Percentiles rank a stretch among this genome's conserved stretches.
These are phyloP conservation scores for Syngnathus acus DNA, from an alignment of 2,797 vertebrate genomes.

Conservation along the genomic window DNA sequence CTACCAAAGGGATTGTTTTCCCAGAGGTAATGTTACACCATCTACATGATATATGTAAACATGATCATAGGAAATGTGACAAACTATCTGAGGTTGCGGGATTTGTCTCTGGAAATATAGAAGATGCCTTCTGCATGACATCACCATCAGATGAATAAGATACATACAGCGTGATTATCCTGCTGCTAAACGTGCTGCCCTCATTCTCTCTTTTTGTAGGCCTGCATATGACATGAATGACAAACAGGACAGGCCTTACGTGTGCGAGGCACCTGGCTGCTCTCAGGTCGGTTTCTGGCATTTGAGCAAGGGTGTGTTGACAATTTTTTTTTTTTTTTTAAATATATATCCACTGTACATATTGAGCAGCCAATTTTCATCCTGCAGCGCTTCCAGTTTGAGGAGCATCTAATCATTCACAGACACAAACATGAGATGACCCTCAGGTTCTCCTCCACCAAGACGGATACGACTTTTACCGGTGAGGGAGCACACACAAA, in stretches of 20 bases:
- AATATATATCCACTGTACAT: not conserved
- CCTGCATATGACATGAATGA: conserved; percentile 93
- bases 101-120: conserved; percentile 18
- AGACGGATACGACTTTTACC: conserved; percentile 86
- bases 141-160: conserved; percentile 3
- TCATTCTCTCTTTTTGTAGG: conserved; percentile 57
- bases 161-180: conserved; percentile 7
- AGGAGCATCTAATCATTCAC: conserved; percentile 97
- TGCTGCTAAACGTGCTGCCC: conserved; percentile 21
- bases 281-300: conserved; percentile 81
- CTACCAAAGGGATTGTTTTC: conserved; percentile 42
- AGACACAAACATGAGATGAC: conserved; percentile 99
- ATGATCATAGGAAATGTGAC: conserved; percentile 14
- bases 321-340: not conserved
- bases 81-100: conserved; percentile 5
- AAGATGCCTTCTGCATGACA: conserved; percentile 17
- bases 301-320: too few species aligned
- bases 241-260: conserved; percentile 92
- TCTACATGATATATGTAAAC: conserved; percentile 27
- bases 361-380: conserved; percentile 12
- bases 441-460: conserved; percentile 92
- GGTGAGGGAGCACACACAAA: conserved; percentile 60
- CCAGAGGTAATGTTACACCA: conserved; percentile 29
- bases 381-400: conserved; percentile 87
- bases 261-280: conserved; percentile 92